Evolutionary conservation across 2,888 invertebrate species (phyloP), one percentile per base, ranked within the genome.

Genomic region (Drosophila colorata): DNA sequence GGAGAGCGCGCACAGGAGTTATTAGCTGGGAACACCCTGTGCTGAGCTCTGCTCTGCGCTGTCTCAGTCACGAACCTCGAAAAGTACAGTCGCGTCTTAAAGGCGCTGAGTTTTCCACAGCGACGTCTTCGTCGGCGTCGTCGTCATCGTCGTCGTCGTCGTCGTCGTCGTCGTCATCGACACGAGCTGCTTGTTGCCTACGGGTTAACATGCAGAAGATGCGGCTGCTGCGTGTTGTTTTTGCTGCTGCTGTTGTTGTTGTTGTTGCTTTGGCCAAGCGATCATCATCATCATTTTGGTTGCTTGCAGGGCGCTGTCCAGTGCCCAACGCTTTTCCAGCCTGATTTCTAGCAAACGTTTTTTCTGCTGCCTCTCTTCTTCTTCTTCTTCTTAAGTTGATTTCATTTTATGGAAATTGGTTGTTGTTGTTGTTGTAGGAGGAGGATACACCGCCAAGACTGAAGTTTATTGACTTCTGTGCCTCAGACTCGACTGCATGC

Each of bases 21-120:
- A 52, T 14, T 35, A 20, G 31, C 35, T 20, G 7, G 46, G 16
- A 40, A 40, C 78, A 78, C 78, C 78, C 78, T 78, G 78, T 78
- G 72, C 47, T 28, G 14, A 33, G 20, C 8, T 31, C 18, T 48
- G 18, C 37, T 9, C n/a, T 11, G 44, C 49, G 16, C 33, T 41
- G 44, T 25, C 37, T 18, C 66, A 16, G 51, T 38, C 38, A 31
- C 59, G 40, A 65, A 53, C 38, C 57, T 53, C 49, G 20, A 43
- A 67, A 79, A 78, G 80, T 80, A 80, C 80, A 80, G 80, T 80
- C 78, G 66, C 80, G 78, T 61, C 63, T 43, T 61, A 56, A 69
- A 77, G 69, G 74, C 76, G 76, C 64, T 51, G 74, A 74, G 79
- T 77, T 79, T 79, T 79, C 79, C 79, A 49, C 71, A 66, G 44